Evolutionary conservation across 37 sponge, comb jelly and placozoan genomes (phyloP).

Genomic region (Cladorhizidae sp.): DNA sequence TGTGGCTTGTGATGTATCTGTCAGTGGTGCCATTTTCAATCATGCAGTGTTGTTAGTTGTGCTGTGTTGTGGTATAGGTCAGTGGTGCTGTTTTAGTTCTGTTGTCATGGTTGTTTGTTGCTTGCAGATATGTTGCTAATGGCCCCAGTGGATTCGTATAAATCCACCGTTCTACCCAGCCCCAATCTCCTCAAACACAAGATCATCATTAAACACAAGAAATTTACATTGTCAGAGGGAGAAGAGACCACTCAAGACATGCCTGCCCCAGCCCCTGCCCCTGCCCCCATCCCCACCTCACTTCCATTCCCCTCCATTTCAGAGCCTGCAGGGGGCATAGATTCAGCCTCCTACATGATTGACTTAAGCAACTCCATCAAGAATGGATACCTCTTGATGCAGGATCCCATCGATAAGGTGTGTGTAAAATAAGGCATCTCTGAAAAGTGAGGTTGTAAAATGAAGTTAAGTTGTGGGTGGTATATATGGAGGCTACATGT

Average conservation of each 20-base stretch:
- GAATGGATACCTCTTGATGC: constrained; percentile 83
- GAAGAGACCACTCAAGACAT: constrained; percentile 14
- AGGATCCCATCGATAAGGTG: constrained; percentile 91
- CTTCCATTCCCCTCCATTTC: neutral
- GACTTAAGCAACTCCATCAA: constrained; percentile 79
- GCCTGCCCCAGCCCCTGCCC: neutral
- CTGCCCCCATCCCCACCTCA: neutral
- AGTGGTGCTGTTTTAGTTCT: no score
- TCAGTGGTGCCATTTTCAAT: no score
- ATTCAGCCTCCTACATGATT: constrained; percentile 28
- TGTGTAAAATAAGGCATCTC: no score
- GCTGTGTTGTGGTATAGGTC: no score
- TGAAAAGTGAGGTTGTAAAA: no score
- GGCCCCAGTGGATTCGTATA: constrained; percentile 50
- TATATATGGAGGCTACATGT: no score
- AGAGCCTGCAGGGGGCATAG: no score
- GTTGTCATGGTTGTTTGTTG: no score
- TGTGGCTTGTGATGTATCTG: no score
- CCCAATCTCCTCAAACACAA: constrained; percentile 87
- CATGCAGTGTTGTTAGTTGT: no score
- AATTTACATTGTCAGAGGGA: constrained; percentile 16
- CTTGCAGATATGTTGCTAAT: constrained; percentile 73
- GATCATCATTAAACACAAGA: constrained; percentile 82
- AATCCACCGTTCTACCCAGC: constrained; percentile 68
- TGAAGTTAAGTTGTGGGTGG: no score